Conservation (phyloP, 92 coral and sea anemone genomes). For the Parazoanthus darwini region DNA sequence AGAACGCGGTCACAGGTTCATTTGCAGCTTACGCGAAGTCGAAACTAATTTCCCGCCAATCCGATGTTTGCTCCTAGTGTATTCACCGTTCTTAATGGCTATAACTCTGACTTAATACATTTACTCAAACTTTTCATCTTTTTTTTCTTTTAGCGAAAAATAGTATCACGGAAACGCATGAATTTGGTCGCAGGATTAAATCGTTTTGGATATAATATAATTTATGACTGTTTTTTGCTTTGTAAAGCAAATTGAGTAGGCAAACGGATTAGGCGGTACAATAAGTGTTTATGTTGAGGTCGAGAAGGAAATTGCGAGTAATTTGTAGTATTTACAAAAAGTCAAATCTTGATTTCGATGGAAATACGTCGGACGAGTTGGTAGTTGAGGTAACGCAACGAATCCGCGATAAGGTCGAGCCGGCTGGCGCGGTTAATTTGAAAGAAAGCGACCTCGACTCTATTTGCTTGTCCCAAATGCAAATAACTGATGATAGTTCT, state of each 20-base stretch:
- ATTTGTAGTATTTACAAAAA: background rate
- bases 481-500: background rate
- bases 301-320: background rate
- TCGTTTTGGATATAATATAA: constrained; percentile 1
- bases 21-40: background rate
- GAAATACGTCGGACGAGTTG: background rate
- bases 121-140: background rate
- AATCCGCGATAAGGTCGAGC: background rate
- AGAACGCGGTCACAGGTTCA: background rate
- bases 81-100: too few relatives aligned
- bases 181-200: constrained; percentile 23
- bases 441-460: background rate
- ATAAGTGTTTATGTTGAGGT: background rate
- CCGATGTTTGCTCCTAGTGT: background rate
- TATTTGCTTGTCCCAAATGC: constrained; percentile 7
- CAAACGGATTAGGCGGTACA: constrained; percentile 16
- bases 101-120: background rate
- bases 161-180: background rate
- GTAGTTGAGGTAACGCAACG: background rate
- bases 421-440: background rate
- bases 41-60: background rate
- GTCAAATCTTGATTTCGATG: background rate
- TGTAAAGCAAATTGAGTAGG: constrained; percentile 11
- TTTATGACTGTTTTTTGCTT: background rate
- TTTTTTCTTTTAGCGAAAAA: background rate